These are phyloP conservation scores for Exaiptasia diaphana DNA, from an alignment of 64 coral and sea anemone genomes.

Conservation along the genomic window DNA sequence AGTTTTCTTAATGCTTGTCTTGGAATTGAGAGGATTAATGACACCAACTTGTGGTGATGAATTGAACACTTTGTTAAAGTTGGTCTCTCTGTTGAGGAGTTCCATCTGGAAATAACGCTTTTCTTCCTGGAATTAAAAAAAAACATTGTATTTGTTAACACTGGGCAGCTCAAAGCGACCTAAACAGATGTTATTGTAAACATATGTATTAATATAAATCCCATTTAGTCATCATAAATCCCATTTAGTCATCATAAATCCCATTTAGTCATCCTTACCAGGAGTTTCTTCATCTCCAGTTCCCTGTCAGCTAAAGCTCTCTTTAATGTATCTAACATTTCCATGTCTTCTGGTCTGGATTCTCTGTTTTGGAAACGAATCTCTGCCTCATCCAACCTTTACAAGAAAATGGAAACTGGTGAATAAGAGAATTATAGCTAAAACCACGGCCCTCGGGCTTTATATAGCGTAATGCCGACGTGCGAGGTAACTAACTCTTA, in stretches of 20 bases:
- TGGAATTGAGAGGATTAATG: slow-evolving; percentile 84
- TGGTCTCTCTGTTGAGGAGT: slow-evolving; percentile 91
- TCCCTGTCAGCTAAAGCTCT: slow-evolving; percentile 78
- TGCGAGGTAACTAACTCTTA: background rate
- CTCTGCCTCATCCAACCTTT: slow-evolving; percentile 94
- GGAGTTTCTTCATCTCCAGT: slow-evolving; percentile 89
- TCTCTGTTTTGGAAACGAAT: slow-evolving; percentile 72
- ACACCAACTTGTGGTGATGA: slow-evolving; percentile 81
- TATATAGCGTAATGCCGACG: too few species aligned
- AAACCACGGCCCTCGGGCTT: too few species aligned
- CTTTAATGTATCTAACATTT: slow-evolving; percentile 80
- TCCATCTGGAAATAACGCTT: slow-evolving; percentile 94
- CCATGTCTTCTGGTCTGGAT: slow-evolving; percentile 79
- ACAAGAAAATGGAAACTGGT: slow-evolving; percentile 13
- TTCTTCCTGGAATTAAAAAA: slow-evolving; percentile 64
- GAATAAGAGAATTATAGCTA: background rate
- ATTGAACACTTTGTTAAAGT: slow-evolving; percentile 96
- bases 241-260: too few species aligned
- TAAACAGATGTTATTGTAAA: too few species aligned
- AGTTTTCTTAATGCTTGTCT: slow-evolving; percentile 37
- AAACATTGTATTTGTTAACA: background rate
- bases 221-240: too few species aligned
- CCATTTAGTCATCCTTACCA: slow-evolving; percentile 63
- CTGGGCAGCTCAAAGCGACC: too few species aligned
- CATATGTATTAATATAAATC: too few species aligned